These are phyloP conservation scores for Apamea monoglypha DNA, from an alignment of 2,888 invertebrate species.

Conservation along the genomic window DNA sequence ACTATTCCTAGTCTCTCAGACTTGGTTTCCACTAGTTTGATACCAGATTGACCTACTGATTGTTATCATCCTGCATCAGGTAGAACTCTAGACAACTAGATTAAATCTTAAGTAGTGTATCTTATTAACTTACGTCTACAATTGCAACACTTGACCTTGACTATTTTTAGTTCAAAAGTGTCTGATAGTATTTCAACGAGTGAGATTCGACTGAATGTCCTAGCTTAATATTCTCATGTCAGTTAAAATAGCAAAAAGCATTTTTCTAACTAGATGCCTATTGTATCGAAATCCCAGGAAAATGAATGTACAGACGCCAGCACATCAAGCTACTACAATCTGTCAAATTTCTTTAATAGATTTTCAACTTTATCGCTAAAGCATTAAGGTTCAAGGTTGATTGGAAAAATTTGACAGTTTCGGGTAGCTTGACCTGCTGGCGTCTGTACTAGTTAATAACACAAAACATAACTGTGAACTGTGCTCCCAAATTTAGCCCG, in stretches of 20 bases:
- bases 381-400: too few species aligned
- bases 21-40: constrained; percentile 14
- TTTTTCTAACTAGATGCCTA: neutral
- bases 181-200: neutral
- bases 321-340: too few species aligned
- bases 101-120: constrained; percentile 18
- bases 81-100: constrained; percentile 20
- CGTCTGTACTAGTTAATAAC: neutral
- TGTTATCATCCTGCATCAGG: constrained; percentile 12
- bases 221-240: neutral
- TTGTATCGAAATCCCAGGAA: neutral
- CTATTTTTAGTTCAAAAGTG: constrained; percentile 3
- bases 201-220: neutral
- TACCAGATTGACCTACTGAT: neutral
- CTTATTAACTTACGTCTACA: constrained; percentile 25
- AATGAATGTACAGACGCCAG: too few species aligned
- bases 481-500: too few species aligned
- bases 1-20: neutral
- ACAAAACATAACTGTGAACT: neutral
- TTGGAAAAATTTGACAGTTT: too few species aligned
- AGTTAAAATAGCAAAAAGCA: neutral
- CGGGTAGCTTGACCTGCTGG: too few species aligned
- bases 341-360: too few species aligned
- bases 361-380: too few species aligned
- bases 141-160: neutral